Conservation (phyloP, 92 coral and sea anemone species). For the Palythoa caribaeorum region DNA sequence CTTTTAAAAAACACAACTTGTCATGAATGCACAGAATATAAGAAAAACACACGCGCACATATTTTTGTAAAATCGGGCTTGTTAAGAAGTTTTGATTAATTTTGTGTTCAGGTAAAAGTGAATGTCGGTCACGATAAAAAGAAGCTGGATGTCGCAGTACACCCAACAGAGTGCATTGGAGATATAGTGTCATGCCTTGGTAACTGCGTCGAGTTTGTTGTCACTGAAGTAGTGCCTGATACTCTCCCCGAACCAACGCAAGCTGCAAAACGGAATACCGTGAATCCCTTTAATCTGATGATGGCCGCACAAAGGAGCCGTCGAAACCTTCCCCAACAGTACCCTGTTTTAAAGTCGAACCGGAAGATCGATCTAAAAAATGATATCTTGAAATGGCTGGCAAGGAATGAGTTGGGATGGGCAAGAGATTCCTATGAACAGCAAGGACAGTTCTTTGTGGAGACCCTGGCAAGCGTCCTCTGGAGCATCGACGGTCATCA, state of each 20-base stretch:
- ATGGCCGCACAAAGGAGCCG: conserved; percentile 53
- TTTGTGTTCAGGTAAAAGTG: conserved; percentile 39
- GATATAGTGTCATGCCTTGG: conserved; percentile 42
- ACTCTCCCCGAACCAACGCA: not conserved
- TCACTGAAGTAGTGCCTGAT: not conserved
- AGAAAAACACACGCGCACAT: not conserved
- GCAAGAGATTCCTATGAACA: conserved; percentile 25
- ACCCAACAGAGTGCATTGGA: conserved; percentile 27
- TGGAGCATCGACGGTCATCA: conserved; percentile 49
- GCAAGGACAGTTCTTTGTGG: conserved; percentile 47
- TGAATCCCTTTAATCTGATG: conserved; percentile 37
- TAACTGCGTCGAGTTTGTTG: conserved; percentile 27
- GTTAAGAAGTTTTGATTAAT: not conserved
- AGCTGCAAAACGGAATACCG: not conserved
- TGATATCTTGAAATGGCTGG: conserved; percentile 73
- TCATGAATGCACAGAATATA: not conserved
- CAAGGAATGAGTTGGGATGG: conserved; percentile 69
- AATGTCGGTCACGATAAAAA: conserved; percentile 39
- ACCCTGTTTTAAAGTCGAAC: conserved; percentile 39
- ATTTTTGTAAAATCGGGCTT: not conserved
- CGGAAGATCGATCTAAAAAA: conserved; percentile 61
- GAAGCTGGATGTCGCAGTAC: conserved; percentile 42
- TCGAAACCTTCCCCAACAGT: conserved; percentile 28
- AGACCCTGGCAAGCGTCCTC: conserved; percentile 31
- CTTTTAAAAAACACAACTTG: not conserved